phyloP scores from a whole-genome alignment of 2,113 vertebrate genomes.

The Nestor notabilis region DNA sequence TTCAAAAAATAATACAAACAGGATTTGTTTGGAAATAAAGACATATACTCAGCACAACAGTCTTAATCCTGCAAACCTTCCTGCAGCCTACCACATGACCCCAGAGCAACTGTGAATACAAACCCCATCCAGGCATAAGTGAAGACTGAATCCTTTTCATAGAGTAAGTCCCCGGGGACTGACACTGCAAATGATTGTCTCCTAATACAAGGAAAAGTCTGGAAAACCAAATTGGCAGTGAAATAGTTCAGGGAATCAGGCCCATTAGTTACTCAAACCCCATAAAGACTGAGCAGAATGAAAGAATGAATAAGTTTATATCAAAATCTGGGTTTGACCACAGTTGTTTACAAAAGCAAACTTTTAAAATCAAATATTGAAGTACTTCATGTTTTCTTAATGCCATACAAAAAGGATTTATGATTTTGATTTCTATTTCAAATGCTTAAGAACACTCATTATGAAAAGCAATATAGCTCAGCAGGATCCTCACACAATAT shows the following conservation, averaged over 20 bases:
- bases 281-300: not conserved
- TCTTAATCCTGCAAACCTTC: not conserved
- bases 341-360: not conserved
- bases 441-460: constrained; percentile 14
- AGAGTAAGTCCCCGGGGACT: not conserved
- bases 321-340: not conserved
- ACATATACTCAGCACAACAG: not conserved
- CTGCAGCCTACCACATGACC: not conserved
- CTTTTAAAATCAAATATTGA: not conserved
- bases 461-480: constrained; percentile 45
- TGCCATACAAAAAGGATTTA: not conserved
- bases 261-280: not conserved
- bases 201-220: not conserved
- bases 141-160: not conserved
- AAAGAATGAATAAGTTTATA: not conserved
- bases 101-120: not conserved
- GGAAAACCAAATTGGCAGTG: not conserved
- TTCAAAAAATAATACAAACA: not conserved
- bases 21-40: not conserved
- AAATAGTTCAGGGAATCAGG: not conserved
- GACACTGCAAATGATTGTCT: not conserved
- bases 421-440: not conserved
- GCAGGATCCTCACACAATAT: constrained; percentile 44
- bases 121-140: not conserved
- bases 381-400: not conserved